These are phyloP conservation scores for Stegostoma tigrinum DNA, from an alignment of 2,113 vertebrate species.

Conservation along the genomic window DNA sequence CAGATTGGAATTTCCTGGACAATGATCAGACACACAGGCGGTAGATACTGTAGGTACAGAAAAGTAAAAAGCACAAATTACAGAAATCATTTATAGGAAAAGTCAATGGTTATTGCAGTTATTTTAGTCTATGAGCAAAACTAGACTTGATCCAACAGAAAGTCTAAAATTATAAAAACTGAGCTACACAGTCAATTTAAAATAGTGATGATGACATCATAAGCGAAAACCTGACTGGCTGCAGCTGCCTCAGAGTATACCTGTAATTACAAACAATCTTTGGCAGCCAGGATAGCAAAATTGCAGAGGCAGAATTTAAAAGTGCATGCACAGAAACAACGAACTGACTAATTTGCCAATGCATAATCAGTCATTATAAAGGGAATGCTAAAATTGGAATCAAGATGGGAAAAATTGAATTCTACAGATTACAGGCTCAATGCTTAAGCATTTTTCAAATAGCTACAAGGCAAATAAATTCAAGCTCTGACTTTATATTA, in stretches of 20 bases:
- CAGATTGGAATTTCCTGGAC: conserved; percentile 35
- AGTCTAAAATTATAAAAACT: neutral
- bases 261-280: neutral
- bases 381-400: neutral
- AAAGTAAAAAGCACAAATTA: conserved; percentile 40
- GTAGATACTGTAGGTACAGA: conserved; percentile 42
- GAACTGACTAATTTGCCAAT: neutral
- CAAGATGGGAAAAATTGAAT: neutral
- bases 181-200: neutral
- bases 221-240: neutral
- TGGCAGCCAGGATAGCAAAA: neutral
- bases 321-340: neutral
- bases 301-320: neutral
- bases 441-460: neutral
- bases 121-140: neutral
- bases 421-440: neutral
- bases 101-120: neutral
- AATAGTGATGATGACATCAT: neutral
- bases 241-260: neutral
- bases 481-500: neutral
- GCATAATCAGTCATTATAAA: neutral
- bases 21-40: conserved; percentile 43
- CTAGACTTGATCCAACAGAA: neutral
- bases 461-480: neutral
- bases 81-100: conserved; percentile 6